A percentile compares a stretch with the other conserved stretches of the same genome.
Conservation (phyloP, 2,888 invertebrate species). For the Asteroscopus sphinx region DNA sequence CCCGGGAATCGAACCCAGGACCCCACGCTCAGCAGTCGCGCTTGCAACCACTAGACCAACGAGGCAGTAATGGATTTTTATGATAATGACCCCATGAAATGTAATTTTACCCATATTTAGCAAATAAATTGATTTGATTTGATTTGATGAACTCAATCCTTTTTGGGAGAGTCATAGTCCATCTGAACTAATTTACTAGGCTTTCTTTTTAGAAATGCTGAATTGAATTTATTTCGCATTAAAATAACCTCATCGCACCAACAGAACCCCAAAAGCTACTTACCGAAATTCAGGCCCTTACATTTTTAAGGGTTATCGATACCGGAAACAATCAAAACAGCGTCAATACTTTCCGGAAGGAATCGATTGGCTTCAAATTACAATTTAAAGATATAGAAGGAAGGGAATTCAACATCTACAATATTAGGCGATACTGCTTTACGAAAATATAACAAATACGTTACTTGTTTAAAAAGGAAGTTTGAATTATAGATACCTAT, state of each 20-base stretch:
- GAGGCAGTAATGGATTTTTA: too few species aligned
- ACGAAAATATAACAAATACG: constrained; percentile 15
- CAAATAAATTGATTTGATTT: too few species aligned
- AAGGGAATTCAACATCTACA: constrained; percentile 24
- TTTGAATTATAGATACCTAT: constrained; percentile 2
- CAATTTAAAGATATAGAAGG: constrained; percentile 38
- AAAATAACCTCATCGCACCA: not conserved
- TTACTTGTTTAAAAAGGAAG: constrained; percentile 11
- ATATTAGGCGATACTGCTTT: constrained; percentile 4
- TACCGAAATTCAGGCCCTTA: constrained; percentile 25
- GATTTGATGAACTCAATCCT: too few species aligned
- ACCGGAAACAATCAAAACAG: constrained; percentile 55
- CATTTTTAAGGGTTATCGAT: constrained; percentile 51
- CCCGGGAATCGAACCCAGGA: too few species aligned
- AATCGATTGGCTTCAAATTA: constrained; percentile 40
- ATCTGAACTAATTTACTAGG: too few species aligned
- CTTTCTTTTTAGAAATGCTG: too few species aligned
- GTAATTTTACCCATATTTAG: too few species aligned
- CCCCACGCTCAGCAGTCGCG: too few species aligned
- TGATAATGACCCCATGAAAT: too few species aligned
- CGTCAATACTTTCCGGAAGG: constrained; percentile 38
- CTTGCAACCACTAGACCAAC: too few species aligned
- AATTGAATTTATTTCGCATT: not conserved
- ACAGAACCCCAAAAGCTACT: not conserved
- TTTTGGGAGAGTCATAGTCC: too few species aligned